A percentile compares a stretch with the other conserved stretches of the same genome.
These are phyloP conservation scores for Melanotaenia boesemani DNA, from an alignment of 2,797 vertebrate genomes.

Conservation along the genomic window DNA sequence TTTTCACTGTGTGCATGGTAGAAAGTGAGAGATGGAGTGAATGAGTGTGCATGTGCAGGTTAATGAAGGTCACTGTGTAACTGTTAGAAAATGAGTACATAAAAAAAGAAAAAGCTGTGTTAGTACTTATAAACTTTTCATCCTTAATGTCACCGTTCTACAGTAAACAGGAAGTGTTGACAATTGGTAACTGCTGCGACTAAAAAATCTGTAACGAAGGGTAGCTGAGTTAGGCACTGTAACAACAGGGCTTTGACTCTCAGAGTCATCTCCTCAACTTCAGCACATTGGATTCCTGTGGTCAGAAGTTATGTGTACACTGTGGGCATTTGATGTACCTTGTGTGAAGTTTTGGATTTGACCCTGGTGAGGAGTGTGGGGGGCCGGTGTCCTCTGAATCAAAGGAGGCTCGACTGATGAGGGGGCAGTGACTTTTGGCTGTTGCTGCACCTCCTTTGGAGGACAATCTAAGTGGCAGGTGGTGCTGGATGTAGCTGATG, in stretches of 20 bases:
- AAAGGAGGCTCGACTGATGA: neutral
- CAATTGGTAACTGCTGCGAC: neutral
- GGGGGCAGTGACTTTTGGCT: fast-evolving
- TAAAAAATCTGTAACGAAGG: neutral
- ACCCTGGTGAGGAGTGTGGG: conserved; percentile 30
- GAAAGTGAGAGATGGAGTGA: neutral
- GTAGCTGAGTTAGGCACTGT: neutral
- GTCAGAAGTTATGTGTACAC: neutral
- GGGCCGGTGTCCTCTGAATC: conserved; percentile 23
- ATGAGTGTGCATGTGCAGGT: conserved; percentile 36
- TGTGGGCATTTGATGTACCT: conserved; percentile 52
- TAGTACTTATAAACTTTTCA: neutral
- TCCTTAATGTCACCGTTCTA: conserved; percentile 1
- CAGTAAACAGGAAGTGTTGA: neutral
- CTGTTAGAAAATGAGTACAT: conserved; percentile 22
- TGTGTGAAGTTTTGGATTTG: conserved; percentile 21
- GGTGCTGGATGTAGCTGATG: conserved; percentile 4
- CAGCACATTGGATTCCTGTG: neutral
- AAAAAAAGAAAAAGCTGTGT: conserved; percentile 2
- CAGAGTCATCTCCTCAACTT: neutral
- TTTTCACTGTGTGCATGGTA: conserved; percentile 7
- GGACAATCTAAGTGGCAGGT: neutral
- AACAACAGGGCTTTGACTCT: neutral
- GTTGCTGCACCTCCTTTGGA: conserved; percentile 3
- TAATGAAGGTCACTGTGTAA: conserved; percentile 61